Conservation (phyloP, 2,797 vertebrate species). For the Synaphobranchus kaupii region DNA sequence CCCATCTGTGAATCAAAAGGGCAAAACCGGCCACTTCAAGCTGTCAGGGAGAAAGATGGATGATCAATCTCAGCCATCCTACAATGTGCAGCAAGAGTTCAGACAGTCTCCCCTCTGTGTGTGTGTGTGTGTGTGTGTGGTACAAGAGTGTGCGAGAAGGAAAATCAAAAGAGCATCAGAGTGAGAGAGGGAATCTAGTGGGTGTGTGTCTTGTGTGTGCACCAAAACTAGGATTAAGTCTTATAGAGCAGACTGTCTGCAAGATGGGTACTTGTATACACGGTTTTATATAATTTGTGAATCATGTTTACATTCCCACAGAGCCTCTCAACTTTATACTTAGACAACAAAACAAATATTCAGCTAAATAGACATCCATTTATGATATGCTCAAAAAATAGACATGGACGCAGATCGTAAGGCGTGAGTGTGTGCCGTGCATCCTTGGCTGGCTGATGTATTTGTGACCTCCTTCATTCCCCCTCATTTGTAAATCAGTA, state of each 20-base stretch:
- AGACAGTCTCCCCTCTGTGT: constrained; percentile 9
- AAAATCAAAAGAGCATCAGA: neutral
- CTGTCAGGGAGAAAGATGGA: constrained; percentile 56
- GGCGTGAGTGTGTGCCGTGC: constrained; percentile 4
- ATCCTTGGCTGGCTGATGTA: constrained; percentile 17
- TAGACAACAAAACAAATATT: neutral
- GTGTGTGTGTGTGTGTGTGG: constrained; percentile 14
- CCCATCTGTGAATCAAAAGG: constrained; percentile 59
- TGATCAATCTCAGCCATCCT: constrained; percentile 39
- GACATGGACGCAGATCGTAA: neutral
- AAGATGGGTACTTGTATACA: neutral
- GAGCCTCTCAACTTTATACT: neutral
- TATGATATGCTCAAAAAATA: neutral
- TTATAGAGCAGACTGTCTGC: neutral
- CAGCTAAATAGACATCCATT: neutral
- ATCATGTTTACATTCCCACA: neutral
- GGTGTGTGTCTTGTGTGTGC: neutral
- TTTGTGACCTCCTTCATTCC: constrained; percentile 13
- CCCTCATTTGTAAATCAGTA: constrained; percentile 58
- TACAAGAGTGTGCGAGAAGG: neutral
- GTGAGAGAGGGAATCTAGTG: neutral
- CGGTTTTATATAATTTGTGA: neutral
- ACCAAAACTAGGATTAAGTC: neutral
- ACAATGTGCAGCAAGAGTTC: constrained; percentile 29
- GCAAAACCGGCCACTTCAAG: constrained; percentile 55